Percentiles rank a stretch among this genome's conserved stretches.
phyloP scores from a whole-genome alignment of 1,140 invertebrate species.

The Drosophila asahinai region DNA sequence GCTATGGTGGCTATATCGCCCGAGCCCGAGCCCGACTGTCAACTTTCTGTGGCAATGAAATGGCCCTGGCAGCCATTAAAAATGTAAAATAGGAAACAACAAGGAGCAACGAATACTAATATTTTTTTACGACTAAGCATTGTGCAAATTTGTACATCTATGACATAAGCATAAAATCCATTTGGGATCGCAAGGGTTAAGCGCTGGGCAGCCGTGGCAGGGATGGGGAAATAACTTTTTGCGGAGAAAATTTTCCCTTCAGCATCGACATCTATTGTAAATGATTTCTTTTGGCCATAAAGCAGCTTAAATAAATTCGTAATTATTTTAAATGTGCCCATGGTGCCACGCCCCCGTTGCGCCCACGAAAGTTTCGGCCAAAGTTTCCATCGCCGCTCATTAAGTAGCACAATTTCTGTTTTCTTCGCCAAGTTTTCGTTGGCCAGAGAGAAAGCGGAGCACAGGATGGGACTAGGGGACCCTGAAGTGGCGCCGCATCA shows the following conservation, averaged over 20 bases:
- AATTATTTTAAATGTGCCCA: conserved; percentile 80
- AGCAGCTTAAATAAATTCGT: conserved; percentile 82
- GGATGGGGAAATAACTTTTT: not conserved
- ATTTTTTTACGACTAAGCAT: conserved; percentile 73
- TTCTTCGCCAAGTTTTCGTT: conserved; percentile 70
- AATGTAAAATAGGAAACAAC: conserved; percentile 68
- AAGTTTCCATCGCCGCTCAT: conserved; percentile 76
- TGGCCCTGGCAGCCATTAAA: conserved; percentile 70
- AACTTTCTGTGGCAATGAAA: conserved; percentile 62
- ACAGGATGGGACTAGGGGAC: not conserved
- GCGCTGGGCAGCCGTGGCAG: not conserved
- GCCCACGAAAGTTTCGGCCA: conserved; percentile 59
- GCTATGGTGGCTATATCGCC: conserved; percentile 4
- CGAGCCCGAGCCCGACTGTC: conserved; percentile 17
- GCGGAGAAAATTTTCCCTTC: conserved; percentile 18
- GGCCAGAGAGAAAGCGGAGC: conserved; percentile 11
- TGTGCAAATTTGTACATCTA: conserved; percentile 73
- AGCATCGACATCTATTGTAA: conserved; percentile 65
- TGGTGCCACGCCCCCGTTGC: conserved; percentile 44
- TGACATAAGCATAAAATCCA: conserved; percentile 77
- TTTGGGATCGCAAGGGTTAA: conserved; percentile 31
- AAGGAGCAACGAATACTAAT: conserved; percentile 41
- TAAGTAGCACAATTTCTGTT: conserved; percentile 80
- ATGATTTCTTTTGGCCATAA: conserved; percentile 71
- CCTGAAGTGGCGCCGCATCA: conserved; percentile 74